Evolutionary conservation across 35 echinoderm and acorn worm genomes (phyloP), one percentile per base, ranked within the genome.

Genomic region (Stichopus chloronotus): DNA sequence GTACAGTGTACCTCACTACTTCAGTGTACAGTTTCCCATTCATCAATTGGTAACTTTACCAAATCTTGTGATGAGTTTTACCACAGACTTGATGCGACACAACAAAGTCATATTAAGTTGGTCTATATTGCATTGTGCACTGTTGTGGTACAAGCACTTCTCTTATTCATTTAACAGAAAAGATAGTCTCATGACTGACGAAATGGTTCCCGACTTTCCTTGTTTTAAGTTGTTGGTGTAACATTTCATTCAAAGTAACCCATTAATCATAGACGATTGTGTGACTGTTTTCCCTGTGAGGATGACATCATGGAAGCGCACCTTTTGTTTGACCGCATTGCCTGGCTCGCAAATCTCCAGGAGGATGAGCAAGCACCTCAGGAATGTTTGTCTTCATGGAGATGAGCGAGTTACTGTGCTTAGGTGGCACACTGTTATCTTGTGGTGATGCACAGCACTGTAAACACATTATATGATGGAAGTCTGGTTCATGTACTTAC

Each of bases 321-420:
- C 69, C 69, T 74, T 74, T 74, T 74, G 69, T 74, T 74, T 74
- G 69, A 74, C 69, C 69, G 69, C 19, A 19, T 74, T 20, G 19
- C 69, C 6, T 74, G 7, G 19, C 69, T 20, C 12, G 22, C 19
- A 21, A 16, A 16, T 20, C 7, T 14, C 6, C 69, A 19, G 69
- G 14, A 24, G 69, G 69, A 74, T 74, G 69, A 74, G 69, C 69
- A 74, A 74, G 69, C 69, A 7, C 14, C 17, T n/a, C 69, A 74
- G 69, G 69, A 74, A 74, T 74, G 69, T 74, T 20, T 74, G 19
- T 74, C 69, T 74, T 74, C 69, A 20, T 74, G 17, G 3, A 19
- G 69, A 74, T 74, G 69, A 74, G 69, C 69, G 17, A 7, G 13
- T 20, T 16, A 74, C 17, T 20, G 69, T 74, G 17, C 3, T n/a